Evolutionary conservation across 1,140 invertebrate genomes (phyloP), one percentile per base, ranked within the genome.

Genomic region (Amphibalanus amphitrite): DNA sequence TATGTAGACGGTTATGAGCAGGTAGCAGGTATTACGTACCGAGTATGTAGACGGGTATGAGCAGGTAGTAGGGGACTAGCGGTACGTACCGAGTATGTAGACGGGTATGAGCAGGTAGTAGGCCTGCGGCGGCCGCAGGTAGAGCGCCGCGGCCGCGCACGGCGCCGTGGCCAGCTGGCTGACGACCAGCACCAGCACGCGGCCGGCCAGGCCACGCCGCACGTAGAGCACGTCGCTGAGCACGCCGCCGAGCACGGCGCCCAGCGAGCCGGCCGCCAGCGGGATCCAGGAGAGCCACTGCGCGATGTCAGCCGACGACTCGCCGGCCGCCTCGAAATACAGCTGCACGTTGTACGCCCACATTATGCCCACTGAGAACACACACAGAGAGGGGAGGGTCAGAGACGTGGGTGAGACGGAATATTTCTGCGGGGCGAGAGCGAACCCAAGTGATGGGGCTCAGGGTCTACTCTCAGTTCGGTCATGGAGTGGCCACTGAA

Each of bases 281-380:
- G 82, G 82, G n/a, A 82, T 80, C 78, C 80, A 80, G 0, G 79
- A 79, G 76, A 83, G 78, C 73, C 77, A 83, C 20, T 70, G 70
- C 0, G 77, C 81, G 64, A 82, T 82, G 72, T 79, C 75, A 70
- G 76, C 74, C 28, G 77, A 74, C 6, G 77, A 78, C 73, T 81
- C 77, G 23, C 78, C 78, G 67, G 80, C 75, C 64, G 74, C 73
- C 69, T 78, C 77, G 74, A 81, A 82, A 72, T 82, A 82, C 0
- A 78, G 76, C 75, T 82, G 79, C 10, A 80, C 80, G 70, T 82
- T 82, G 75, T 82, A 82, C 0, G 80, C 81, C 80, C 81, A 82
- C 0, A 81, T 80, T 74, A 82, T 82, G 23, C 81, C 81, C 71
- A 77, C 78, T 77, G 65, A 38, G 33, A 38, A 38, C n/a, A 38